These are phyloP conservation scores for Notodonta dromedarius DNA, from an alignment of 2,888 invertebrate species.

Conservation along the genomic window DNA sequence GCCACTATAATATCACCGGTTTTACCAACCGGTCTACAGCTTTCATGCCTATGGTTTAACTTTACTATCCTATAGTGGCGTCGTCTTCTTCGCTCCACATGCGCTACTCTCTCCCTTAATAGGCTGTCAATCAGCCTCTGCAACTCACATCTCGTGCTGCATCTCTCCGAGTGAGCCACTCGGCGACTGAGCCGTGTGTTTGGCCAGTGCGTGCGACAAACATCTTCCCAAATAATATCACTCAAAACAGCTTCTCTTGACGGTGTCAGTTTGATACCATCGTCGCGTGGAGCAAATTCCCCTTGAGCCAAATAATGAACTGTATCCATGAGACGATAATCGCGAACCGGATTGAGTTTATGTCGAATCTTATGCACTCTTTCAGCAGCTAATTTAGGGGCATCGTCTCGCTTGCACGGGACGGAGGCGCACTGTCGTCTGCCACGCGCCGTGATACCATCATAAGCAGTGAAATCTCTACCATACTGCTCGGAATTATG, in stretches of 20 bases:
- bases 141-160: conserved; percentile 65
- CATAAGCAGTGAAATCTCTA: conserved; percentile 75
- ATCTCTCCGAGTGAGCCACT: conserved; percentile 60
- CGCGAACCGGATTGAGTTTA: conserved; percentile 75
- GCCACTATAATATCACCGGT: conserved; percentile 80
- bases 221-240: conserved; percentile 80
- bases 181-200: conserved; percentile 70
- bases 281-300: conserved; percentile 78
- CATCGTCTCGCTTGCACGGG: conserved; percentile 70
- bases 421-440: conserved; percentile 74
- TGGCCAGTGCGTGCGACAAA: conserved; percentile 80
- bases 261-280: conserved; percentile 77
- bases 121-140: conserved; percentile 75
- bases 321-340: conserved; percentile 78
- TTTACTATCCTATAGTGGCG: conserved; percentile 79
- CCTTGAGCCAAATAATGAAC: conserved; percentile 80
- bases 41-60: conserved; percentile 74
- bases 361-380: conserved; percentile 76
- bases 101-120: conserved; percentile 72
- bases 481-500: conserved; percentile 78
- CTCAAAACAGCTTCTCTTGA: conserved; percentile 78
- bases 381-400: conserved; percentile 71
- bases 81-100: conserved; percentile 71
- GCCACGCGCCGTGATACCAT: conserved; percentile 74
- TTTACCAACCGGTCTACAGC: conserved; percentile 69